A percentile compares a stretch with the other conserved stretches of the same genome.
Conservation (phyloP, 2,888 invertebrate genomes). For the Xestia ashworthii region DNA sequence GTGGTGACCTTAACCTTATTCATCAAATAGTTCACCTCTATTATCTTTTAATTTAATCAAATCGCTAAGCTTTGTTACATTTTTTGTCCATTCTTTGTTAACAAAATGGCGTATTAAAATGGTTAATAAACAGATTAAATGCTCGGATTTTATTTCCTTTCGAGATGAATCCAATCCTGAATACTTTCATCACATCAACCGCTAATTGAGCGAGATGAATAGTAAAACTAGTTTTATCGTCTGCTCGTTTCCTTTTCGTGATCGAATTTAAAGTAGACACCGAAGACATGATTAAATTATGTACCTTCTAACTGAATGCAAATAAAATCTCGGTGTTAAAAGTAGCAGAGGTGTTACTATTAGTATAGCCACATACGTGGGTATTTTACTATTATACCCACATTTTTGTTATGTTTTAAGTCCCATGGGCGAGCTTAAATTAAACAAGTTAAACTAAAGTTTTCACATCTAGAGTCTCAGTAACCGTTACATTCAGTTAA, state of each 20-base stretch:
- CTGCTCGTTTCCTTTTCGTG: constrained; percentile 24
- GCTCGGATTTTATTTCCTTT: background rate
- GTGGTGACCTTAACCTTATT: constrained; percentile 8
- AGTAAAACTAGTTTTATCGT: constrained; percentile 12
- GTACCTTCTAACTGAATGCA: background rate
- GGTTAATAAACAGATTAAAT: background rate
- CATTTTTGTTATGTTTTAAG: no score
- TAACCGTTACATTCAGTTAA: constrained; percentile 17
- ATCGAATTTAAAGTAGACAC: constrained; percentile 23
- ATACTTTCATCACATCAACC: background rate
- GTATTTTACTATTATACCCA: no score
- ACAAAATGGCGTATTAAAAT: background rate
- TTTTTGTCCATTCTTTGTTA: background rate
- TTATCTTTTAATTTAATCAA: constrained; percentile 23
- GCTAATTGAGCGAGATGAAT: constrained; percentile 30
- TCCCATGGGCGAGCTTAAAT: no score
- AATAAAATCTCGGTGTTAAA: background rate
- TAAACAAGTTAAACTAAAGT: background rate
- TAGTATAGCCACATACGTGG: no score
- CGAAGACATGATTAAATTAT: constrained; percentile 4
- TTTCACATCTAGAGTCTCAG: constrained; percentile 15
- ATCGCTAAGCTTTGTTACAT: background rate
- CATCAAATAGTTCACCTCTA: background rate
- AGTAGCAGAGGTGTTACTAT: no score
- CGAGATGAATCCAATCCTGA: constrained; percentile 3